Evolutionary conservation across 2,113 vertebrate genomes (phyloP).

Genomic region (Enhydra lutris): DNA sequence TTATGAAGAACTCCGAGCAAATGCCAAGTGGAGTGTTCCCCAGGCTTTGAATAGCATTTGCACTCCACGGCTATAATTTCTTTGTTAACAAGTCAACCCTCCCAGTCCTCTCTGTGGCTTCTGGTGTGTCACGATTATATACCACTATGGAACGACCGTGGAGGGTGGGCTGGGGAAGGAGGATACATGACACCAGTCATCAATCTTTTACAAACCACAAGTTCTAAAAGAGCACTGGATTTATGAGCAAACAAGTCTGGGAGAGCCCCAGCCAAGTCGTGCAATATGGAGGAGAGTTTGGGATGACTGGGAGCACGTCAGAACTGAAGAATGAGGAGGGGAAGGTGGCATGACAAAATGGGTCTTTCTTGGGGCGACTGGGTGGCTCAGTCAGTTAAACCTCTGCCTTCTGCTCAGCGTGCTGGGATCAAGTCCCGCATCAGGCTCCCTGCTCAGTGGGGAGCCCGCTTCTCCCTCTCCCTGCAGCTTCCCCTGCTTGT

Average conservation of each 20-base stretch:
- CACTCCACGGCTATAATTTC: neutral
- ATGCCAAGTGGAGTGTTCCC: neutral
- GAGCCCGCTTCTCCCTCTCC: too few species aligned
- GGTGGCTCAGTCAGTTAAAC: neutral
- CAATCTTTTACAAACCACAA: slow-evolving; percentile 33
- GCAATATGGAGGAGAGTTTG: rapidly evolving
- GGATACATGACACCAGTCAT: neutral
- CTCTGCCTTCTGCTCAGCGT: neutral
- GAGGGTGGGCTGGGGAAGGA: neutral
- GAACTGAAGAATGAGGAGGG: neutral
- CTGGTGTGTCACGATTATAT: neutral
- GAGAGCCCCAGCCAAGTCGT: neutral
- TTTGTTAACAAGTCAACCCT: slow-evolving; percentile 46
- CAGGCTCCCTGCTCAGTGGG: neutral
- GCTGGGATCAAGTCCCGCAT: neutral
- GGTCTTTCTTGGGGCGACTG: neutral
- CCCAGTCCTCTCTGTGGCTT: neutral
- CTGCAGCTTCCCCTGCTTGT: too few species aligned
- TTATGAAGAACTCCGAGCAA: neutral
- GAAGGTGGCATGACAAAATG: neutral
- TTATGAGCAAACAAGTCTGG: neutral
- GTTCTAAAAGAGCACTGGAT: neutral
- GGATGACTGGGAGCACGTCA: neutral
- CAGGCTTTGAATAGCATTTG: neutral
- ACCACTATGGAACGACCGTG: neutral